Percentiles rank a stretch among this genome's conserved stretches.
These are phyloP conservation scores for Diorhabda sublineata DNA, from an alignment of 1,140 invertebrate genomes.

Conservation along the genomic window DNA sequence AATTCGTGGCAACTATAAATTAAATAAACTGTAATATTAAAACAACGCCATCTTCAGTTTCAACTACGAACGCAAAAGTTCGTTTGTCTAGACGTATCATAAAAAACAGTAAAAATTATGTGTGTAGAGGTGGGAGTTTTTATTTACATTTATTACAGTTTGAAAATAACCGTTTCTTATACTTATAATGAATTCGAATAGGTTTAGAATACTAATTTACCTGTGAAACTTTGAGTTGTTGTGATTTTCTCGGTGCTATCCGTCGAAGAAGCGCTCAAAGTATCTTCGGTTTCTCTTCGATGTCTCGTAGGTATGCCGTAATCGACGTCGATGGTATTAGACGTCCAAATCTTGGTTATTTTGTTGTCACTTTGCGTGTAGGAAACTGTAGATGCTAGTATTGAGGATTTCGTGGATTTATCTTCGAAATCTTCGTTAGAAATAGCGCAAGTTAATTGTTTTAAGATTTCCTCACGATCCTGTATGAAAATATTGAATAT, in stretches of 20 bases:
- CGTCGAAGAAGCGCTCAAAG: conserved; percentile 33
- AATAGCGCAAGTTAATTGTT: conserved; percentile 46
- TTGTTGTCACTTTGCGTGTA: conserved; percentile 24
- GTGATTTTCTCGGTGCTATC: conserved; percentile 25
- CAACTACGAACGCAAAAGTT: no score
- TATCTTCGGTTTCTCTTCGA: conserved; percentile 46
- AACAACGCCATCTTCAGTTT: no score
- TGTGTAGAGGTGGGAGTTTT: no score
- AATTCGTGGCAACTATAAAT: conserved; percentile 12
- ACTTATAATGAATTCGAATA: no score
- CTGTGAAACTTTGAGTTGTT: not conserved
- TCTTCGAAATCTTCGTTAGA: conserved; percentile 42
- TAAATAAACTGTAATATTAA: not conserved
- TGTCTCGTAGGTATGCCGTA: conserved; percentile 46
- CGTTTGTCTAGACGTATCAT: no score
- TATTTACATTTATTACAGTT: no score
- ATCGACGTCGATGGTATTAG: conserved; percentile 41
- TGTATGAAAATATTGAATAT: conserved; percentile 28
- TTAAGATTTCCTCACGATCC: conserved; percentile 49
- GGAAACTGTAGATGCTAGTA: conserved; percentile 6
- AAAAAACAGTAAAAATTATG: no score
- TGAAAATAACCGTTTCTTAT: no score
- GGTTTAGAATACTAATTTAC: not conserved
- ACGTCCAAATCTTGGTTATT: conserved; percentile 44
- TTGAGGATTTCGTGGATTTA: conserved; percentile 34